Evolutionary conservation across 2,113 vertebrate species (phyloP).

Genomic region (Xyliphius kryptos): DNA sequence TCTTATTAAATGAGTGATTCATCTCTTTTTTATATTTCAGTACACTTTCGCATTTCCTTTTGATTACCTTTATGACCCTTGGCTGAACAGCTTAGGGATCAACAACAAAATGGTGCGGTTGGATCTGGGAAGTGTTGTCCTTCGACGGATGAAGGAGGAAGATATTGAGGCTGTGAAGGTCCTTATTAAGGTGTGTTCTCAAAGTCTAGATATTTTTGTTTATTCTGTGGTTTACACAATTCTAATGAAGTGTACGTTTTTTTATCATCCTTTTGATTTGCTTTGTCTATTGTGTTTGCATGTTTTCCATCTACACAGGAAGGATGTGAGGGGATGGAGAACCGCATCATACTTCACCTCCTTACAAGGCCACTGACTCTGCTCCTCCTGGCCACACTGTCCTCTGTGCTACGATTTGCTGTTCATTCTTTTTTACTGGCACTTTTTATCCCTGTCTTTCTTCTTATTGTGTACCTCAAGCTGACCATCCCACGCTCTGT

Average conservation of each 20-base stretch:
- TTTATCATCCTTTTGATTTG: no score
- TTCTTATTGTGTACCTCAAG: slow-evolving; percentile 73
- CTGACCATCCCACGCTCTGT: slow-evolving; percentile 71
- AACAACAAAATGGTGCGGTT: slow-evolving; percentile 57
- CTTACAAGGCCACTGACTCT: slow-evolving; percentile 74
- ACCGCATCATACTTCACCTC: slow-evolving; percentile 76
- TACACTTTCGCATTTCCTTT: no score
- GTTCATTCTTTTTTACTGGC: slow-evolving; percentile 79
- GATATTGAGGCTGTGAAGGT: slow-evolving; percentile 66
- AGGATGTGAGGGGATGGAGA: slow-evolving; percentile 75
- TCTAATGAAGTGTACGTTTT: no score
- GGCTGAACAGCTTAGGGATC: not conserved
- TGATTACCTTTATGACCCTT: slow-evolving; percentile 6
- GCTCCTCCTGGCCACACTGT: slow-evolving; percentile 67
- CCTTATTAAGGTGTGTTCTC: slow-evolving; percentile 62
- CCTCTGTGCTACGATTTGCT: slow-evolving; percentile 74
- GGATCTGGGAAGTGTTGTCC: slow-evolving; percentile 62
- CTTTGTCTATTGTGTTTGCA: not conserved
- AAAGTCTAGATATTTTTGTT: not conserved
- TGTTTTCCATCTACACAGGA: slow-evolving; percentile 57
- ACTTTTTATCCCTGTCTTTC: slow-evolving; percentile 72
- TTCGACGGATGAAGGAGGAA: slow-evolving; percentile 67
- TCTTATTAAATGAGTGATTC: no score
- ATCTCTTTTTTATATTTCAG: no score
- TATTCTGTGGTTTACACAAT: not conserved